Evolutionary conservation across 2,888 invertebrate species (phyloP), one percentile per base, ranked within the genome.

Genomic region (Rhyacophila evoluta): DNA sequence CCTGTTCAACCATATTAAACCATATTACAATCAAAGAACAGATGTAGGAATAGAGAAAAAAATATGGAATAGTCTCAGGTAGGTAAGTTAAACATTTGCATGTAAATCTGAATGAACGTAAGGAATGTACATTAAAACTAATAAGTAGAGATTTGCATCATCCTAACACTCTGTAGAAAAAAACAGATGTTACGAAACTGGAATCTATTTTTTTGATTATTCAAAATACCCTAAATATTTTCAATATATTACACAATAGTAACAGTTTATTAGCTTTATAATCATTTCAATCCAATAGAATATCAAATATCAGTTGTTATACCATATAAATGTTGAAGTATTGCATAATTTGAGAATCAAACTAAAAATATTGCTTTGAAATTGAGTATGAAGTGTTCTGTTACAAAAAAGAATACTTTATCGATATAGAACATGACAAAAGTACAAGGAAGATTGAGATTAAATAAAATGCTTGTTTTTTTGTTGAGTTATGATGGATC

Each of bases 1-100:
- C 71, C 68, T 25, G 28, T n/a, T 38, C n/a, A n/a, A n/a, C n/a
- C n/a, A n/a, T n/a, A n/a, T n/a, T 39, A 15, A 19, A 36, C 36
- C 69, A 36, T 72, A 36, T 12, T 55, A 41, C 29, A 28, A 19
- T 55, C 11, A 39, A 55, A 55, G 55, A 68, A 36, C 37, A 12
- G 73, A 69, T 38, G 75, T 39, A 72, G 12, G 72, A 74, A 75
- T 15, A 74, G 69, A 12, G 69, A 69, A 55, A 36, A n/a, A 11
- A 55, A 55, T 71, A 79, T 79, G 79, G 79, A 79, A 79, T 77
- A 77, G 74, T 36, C 74, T 77, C 73, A 36, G 77, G 77, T 77
- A 36, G 77, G 77, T 73, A 73, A 77, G 71, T 72, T 41, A 77
- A 73, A 77, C 73, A 68, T 73, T 76, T 25, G 67, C 28, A 36